Base-by-base conservation (phyloP, 2,113 vertebrate genomes). In the Malurus melanocephalus region DNA sequence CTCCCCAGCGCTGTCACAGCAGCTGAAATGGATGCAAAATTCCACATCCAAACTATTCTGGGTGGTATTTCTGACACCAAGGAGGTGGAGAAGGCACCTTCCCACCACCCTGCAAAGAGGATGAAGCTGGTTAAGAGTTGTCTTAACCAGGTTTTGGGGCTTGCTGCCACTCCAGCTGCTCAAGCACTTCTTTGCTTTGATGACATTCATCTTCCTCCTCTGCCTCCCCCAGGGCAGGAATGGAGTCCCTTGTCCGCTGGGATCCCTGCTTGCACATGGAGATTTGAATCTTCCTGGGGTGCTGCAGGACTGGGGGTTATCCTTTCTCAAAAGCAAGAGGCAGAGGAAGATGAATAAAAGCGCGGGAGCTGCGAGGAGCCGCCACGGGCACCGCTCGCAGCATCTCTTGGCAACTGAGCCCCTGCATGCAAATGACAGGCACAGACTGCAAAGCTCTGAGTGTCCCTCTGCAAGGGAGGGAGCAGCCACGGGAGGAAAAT, bases 371-470 rank as follows among this genome's bases (percentile, higher is more conserved):
- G 89, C 6, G 67, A 19, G 69, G 45, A 80, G 84, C 64, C 27
- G 9, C 81, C 90, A 38, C 73, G 52, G 92, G 93, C 42, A 35
- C 82, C 10, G 51, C 91, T 92, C 75, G 1, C 89, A 48, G 94
- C 93, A 94, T 91, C 94, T 33, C 95, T 91, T 91, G 95, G 92
- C 94, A 95, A 93, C 95, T 93, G 90, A 95, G 86, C 73, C 91
- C 89, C 94, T 87, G 91, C 89, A 86, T 79, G 86, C 90, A 93
- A 86, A 96, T 79, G 80, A 71, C 65, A 28, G 91, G 87, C 80
- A 65, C 49, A 8, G 42, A 32, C 87, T 91, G 94, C 92, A 74
- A 32, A 90, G 80, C 93, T 52, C 5, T 3, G 82, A 46, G 85
- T 48, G 69, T 79, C 94, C 90, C 83, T 86, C 86, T 88, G 92